Percentiles rank a stretch among this genome's conserved stretches.
Conservation (phyloP, 2,113 vertebrate genomes). For the Lethenteron reissneri region DNA sequence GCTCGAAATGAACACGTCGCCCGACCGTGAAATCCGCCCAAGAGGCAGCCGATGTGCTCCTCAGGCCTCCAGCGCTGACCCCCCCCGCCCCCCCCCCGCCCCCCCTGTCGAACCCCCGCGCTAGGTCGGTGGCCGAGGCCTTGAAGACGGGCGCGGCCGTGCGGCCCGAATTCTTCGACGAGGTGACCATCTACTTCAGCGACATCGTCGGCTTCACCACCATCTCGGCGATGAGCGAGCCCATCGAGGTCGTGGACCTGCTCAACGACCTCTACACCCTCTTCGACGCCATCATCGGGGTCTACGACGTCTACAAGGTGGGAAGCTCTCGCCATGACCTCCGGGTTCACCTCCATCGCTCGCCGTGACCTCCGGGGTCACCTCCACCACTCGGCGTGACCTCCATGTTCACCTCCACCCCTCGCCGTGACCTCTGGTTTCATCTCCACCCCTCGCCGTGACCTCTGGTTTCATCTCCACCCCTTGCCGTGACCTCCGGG, state of each 20-base stretch:
- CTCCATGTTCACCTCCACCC: too few species aligned
- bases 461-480: too few species aligned
- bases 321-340: conserved; percentile 8
- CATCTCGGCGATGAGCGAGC: conserved; percentile 71
- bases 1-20: too few species aligned
- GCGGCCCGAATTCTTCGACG: conserved; percentile 66
- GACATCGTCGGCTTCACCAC: conserved; percentile 72
- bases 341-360: too few species aligned
- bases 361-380: too few species aligned
- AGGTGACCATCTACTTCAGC: conserved; percentile 83
- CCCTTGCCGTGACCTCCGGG: too few species aligned
- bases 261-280: conserved; percentile 69
- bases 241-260: conserved; percentile 68
- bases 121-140: conserved; percentile 64
- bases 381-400: too few species aligned
- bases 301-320: conserved; percentile 79
- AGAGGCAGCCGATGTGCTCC: too few species aligned
- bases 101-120: conserved; percentile 8
- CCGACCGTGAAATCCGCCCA: too few species aligned
- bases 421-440: too few species aligned
- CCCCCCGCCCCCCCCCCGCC: neutral
- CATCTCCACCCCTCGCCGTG: too few species aligned
- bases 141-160: conserved; percentile 57
- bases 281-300: conserved; percentile 58
- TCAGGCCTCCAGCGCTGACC: neutral